phyloP scores from a whole-genome alignment of 2,888 invertebrate genomes.

The Incurvaria masculella region DNA sequence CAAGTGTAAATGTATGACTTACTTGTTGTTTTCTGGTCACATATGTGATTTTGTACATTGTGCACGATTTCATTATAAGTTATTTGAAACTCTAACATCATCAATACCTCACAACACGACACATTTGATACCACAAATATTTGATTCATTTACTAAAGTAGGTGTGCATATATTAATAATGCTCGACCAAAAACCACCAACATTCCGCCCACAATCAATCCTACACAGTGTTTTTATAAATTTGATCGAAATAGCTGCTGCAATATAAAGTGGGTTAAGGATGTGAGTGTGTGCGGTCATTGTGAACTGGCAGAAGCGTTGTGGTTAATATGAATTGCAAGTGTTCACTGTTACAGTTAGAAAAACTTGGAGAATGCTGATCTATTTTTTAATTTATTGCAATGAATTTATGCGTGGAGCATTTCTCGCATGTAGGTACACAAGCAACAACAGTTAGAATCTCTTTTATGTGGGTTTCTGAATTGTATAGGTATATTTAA shows the following conservation, averaged over 20 bases:
- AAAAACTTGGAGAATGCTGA: constrained; percentile 28
- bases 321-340: background rate
- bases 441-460: background rate
- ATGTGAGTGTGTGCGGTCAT: too few species aligned
- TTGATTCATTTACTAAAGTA: too few species aligned
- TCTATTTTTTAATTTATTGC: constrained; percentile 30
- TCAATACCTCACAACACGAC: background rate
- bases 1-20: too few species aligned
- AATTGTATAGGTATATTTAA: too few species aligned
- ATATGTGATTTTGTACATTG: constrained; percentile 51
- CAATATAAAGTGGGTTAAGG: background rate
- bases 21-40: constrained; percentile 45
- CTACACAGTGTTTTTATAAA: background rate
- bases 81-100: background rate
- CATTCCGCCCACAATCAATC: background rate
- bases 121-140: background rate
- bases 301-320: background rate
- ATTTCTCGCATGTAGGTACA: background rate
- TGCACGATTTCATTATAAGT: constrained; percentile 37
- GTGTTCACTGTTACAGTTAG: constrained; percentile 43
- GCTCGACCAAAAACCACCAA: too few species aligned
- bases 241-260: background rate
- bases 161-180: too few species aligned
- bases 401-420: constrained; percentile 16
- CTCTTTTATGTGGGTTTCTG: too few species aligned